Evolutionary conservation across 2,113 vertebrate species (phyloP), one percentile per base, ranked within the genome.

Genomic region (Tretioscincus oriximinensis): DNA sequence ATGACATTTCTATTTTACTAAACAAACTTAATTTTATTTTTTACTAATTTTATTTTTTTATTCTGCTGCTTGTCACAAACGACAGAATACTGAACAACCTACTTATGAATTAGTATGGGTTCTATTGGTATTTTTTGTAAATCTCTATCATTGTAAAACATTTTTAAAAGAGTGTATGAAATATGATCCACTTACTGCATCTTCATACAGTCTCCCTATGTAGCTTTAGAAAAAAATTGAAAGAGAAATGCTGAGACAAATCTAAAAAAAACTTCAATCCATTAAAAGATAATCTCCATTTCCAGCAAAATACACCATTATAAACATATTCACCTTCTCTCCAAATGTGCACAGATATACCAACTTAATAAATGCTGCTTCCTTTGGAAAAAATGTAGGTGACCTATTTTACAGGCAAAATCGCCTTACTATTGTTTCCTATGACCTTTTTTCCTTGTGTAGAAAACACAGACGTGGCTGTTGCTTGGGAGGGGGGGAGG

Each of bases 351-450:
- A 28, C 28, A 26, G 24, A 35, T 3, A 65, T 1, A 20, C 1
- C 10, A 63, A 80, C 31, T 86, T 77, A 29, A 66, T 74, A 18
- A 77, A 81, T 58, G 14, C 9, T 22, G 11, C 28, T 87, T 83
- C 86, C 81, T 71, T 0, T 2, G 81, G 72, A 84, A 83, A 86
- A 77, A 76, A 83, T 78, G 77, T 60, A 85, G 82, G 82, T 81
- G 28, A 90, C 75, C 51, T 84, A 65, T 54, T 77, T 74, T 76
- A 24, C 28, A 28, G 54, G 41, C 77, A 83, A 82, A 20, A 79
- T 67, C 64, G 86, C 45, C 63, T 78, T 78, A 66, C 66, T 84
- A 81, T 65, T 82, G 81, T 81, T 90, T 74, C 86, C 89, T 64
- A 81, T 5, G 3, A 77, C 31, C 69, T 85, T 69, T 85, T 69